Evolutionary conservation across 2,888 invertebrate genomes (phyloP).

Genomic region (Oligia strigilis): DNA sequence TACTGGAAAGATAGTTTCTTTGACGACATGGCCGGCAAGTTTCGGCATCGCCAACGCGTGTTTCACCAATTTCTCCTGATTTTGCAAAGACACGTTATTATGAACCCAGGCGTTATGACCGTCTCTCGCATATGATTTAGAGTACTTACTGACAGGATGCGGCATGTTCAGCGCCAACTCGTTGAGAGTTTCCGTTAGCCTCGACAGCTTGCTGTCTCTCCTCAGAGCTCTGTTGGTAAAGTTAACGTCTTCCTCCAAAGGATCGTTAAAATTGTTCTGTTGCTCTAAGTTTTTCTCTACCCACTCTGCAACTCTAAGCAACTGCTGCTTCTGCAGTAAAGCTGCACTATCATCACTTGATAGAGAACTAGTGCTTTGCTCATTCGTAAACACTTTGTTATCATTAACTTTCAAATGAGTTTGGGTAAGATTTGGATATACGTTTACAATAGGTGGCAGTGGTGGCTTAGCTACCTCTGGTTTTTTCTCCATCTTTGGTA

Average conservation of each 20-base stretch:
- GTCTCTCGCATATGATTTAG: slow-evolving; percentile 80
- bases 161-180: slow-evolving; percentile 88
- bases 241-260: slow-evolving; percentile 83
- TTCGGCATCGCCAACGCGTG: slow-evolving; percentile 70
- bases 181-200: slow-evolving; percentile 85
- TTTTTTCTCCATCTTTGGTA: slow-evolving; percentile 77
- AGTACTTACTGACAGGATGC: slow-evolving; percentile 87
- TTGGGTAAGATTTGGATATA: slow-evolving; percentile 87
- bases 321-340: slow-evolving; percentile 91
- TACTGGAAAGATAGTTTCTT: slow-evolving; percentile 87
- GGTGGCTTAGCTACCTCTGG: slow-evolving; percentile 76
- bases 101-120: slow-evolving; percentile 80
- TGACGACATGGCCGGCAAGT: slow-evolving; percentile 77
- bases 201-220: slow-evolving; percentile 82
- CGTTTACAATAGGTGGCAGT: slow-evolving; percentile 85
- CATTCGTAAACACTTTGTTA: slow-evolving; percentile 86
- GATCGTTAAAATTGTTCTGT: slow-evolving; percentile 86
- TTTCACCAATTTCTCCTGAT: slow-evolving; percentile 73
- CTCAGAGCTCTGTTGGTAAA: slow-evolving; percentile 78
- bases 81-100: slow-evolving; percentile 68
- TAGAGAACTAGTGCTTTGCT: slow-evolving; percentile 88
- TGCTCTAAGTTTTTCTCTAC: slow-evolving; percentile 92
- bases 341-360: slow-evolving; percentile 90
- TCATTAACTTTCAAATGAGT: slow-evolving; percentile 88
- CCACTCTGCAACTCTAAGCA: slow-evolving; percentile 94